phyloP scores from a whole-genome alignment of 2,888 invertebrate species.

The Didymodactylos carnosus region DNA sequence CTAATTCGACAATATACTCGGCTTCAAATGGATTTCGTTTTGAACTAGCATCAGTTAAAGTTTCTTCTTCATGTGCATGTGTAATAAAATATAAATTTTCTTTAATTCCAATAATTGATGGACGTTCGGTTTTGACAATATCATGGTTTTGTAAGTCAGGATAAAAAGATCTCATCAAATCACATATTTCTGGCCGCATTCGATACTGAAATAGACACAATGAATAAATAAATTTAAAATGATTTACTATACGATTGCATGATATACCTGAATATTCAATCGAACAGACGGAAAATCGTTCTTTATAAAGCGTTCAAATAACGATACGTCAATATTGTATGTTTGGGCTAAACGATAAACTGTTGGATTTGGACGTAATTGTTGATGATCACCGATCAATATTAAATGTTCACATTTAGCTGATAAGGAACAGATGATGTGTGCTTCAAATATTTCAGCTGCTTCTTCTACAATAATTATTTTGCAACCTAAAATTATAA shows the following conservation, averaged over 20 bases:
- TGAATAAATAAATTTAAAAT: no score
- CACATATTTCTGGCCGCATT: slow-evolving; percentile 51
- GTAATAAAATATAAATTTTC: slow-evolving; percentile 48
- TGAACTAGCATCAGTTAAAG: slow-evolving; percentile 37
- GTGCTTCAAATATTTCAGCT: slow-evolving; percentile 20
- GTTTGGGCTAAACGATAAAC: slow-evolving; percentile 46
- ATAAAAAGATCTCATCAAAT: slow-evolving; percentile 49
- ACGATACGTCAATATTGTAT: slow-evolving; percentile 50
- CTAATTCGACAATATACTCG: slow-evolving; percentile 43
- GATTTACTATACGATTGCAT: slow-evolving; percentile 35
- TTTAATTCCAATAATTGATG: slow-evolving; percentile 16
- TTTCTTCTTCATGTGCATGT: slow-evolving; percentile 42
- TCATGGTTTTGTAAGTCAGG: slow-evolving; percentile 1
- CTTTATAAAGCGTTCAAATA: slow-evolving; percentile 56
- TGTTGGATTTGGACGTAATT: slow-evolving; percentile 50
- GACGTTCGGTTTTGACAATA: background rate
- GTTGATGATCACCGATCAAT: slow-evolving; percentile 52
- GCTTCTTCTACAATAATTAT: slow-evolving; percentile 19
- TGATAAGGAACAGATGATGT: slow-evolving; percentile 17
- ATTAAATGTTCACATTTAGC: slow-evolving; percentile 18
- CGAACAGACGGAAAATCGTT: slow-evolving; percentile 43
- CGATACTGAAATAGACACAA: slow-evolving; percentile 54
- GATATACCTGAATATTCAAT: background rate
- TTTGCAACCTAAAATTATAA: slow-evolving; percentile 16
- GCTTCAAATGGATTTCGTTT: slow-evolving; percentile 48